phyloP scores from a whole-genome alignment of 2,797 vertebrate genomes.

The Chelmon rostratus region DNA sequence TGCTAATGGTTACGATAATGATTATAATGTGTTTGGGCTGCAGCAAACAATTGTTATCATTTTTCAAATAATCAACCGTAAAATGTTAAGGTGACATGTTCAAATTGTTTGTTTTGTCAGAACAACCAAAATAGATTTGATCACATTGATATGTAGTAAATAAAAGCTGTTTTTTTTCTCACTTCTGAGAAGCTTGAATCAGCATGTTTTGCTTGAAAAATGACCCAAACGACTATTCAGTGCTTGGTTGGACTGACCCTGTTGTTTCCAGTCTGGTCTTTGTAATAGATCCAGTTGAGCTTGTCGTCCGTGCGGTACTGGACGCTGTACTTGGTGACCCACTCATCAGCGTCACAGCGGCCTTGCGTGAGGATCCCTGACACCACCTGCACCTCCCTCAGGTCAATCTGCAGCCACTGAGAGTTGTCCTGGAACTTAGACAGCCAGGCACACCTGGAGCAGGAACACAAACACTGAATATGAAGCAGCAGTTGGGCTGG shows the following conservation, averaged over 20 bases:
- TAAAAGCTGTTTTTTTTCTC: neutral
- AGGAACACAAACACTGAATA: neutral
- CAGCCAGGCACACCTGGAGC: conserved; percentile 94
- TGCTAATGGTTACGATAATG: neutral
- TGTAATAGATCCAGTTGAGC: conserved; percentile 98
- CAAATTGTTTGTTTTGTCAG: neutral
- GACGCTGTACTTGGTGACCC: conserved; percentile 97
- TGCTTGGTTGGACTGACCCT: conserved; percentile 85
- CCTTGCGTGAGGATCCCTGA: conserved; percentile 97
- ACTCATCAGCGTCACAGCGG: conserved; percentile 96
- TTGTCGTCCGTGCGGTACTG: conserved; percentile 92
- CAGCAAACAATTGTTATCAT: neutral
- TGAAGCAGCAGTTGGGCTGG: neutral
- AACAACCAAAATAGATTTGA: neutral
- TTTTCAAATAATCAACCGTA: neutral
- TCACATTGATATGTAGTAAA: neutral
- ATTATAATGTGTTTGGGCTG: neutral
- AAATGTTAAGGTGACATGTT: neutral
- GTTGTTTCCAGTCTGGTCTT: conserved; percentile 98
- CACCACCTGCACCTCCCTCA: conserved; percentile 92
- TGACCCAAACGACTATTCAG: neutral
- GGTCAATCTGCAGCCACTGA: conserved; percentile 97
- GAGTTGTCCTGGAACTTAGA: conserved; percentile 97
- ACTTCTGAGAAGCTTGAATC: neutral
- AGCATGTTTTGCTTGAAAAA: neutral